These are phyloP conservation scores for Macrochelys suwanniensis DNA, from an alignment of 2,797 vertebrate genomes.

Conservation along the genomic window DNA sequence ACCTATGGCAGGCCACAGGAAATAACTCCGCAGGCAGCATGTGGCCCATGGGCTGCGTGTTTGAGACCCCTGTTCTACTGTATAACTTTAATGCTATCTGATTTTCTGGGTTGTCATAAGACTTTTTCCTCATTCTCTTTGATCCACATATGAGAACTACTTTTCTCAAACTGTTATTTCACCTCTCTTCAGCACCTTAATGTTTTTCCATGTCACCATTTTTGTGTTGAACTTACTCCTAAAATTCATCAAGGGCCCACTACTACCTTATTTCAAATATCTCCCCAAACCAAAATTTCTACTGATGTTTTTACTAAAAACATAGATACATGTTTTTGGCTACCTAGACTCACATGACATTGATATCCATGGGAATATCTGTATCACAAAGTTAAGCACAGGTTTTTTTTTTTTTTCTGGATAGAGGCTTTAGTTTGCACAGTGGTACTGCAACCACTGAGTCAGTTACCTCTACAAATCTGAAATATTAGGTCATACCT, in stretches of 20 bases:
- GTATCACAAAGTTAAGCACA: not conserved
- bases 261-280: not conserved
- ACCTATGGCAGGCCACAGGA: no score
- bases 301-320: not conserved
- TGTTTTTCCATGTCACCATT: not conserved
- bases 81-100: no score
- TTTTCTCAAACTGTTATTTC: not conserved
- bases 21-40: no score
- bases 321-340: not conserved
- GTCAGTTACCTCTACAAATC: not conserved
- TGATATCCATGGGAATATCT: not conserved
- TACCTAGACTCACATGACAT: not conserved
- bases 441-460: not conserved
- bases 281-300: not conserved
- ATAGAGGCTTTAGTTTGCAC: not conserved
- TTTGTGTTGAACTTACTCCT: not conserved
- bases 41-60: no score
- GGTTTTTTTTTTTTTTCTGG: not conserved
- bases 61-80: no score
- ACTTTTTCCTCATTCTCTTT: not conserved
- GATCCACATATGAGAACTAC: not conserved
- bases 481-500: not conserved
- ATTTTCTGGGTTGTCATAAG: not conserved
- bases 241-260: not conserved
- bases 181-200: not conserved